Percentiles rank a stretch among this genome's conserved stretches.
These are phyloP conservation scores for Chelidonichthys spinosus DNA, from an alignment of 2,797 vertebrate species.

Conservation along the genomic window DNA sequence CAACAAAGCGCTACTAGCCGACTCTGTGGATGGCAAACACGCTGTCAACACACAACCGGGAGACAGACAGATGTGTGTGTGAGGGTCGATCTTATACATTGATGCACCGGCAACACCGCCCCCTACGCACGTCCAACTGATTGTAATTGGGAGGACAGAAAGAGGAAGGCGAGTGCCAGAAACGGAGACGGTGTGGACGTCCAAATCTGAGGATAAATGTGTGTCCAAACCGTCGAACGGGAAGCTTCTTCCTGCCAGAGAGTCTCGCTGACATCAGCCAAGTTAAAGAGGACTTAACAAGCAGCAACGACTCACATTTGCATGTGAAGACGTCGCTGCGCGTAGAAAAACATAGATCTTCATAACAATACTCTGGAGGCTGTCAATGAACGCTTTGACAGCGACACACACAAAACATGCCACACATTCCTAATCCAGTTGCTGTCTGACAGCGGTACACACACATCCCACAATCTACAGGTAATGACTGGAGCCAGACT, in stretches of 20 bases:
- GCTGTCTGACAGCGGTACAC: constrained; percentile 29
- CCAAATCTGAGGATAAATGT: constrained; percentile 13
- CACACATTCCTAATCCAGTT: constrained; percentile 14
- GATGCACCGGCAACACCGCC: constrained; percentile 9
- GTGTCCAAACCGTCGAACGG: constrained; percentile 34
- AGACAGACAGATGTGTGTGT: neutral
- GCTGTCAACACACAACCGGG: constrained; percentile 43
- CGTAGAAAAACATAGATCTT: neutral
- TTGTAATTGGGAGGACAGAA: constrained; percentile 8
- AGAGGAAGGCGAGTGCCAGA: neutral
- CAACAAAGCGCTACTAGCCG: constrained; percentile 46
- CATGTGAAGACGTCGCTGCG: neutral
- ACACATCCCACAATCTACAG: constrained; percentile 23
- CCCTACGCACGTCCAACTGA: neutral
- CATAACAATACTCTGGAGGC: neutral
- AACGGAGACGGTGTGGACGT: constrained; percentile 14
- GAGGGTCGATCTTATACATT: constrained; percentile 19
- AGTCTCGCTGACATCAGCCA: constrained; percentile 6
- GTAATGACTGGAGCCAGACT: constrained; percentile 59
- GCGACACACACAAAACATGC: neutral
- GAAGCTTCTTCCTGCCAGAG: constrained; percentile 14
- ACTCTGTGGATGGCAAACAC: constrained; percentile 46
- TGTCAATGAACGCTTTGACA: constrained; percentile 15
- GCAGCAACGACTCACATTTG: neutral
- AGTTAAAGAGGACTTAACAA: constrained; percentile 22